Conservation (phyloP, 2,797 vertebrate genomes). For the Anomalospiza imberbis region DNA sequence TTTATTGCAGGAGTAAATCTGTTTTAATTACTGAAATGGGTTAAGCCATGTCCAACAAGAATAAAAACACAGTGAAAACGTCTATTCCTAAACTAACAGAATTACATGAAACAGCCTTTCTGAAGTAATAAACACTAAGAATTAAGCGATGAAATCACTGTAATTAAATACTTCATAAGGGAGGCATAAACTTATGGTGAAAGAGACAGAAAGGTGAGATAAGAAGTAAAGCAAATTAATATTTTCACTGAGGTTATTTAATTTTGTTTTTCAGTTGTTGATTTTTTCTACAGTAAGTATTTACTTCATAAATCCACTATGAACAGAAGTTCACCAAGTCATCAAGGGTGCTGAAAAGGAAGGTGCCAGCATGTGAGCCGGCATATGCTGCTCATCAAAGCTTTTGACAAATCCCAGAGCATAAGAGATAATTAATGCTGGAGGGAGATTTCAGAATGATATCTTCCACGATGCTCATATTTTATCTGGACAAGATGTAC, state of each 20-base stretch:
- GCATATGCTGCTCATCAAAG: not conserved
- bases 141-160: not conserved
- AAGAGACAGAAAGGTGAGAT: not conserved
- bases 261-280: not conserved
- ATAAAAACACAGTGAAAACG: not conserved
- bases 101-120: not conserved
- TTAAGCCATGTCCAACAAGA: not conserved
- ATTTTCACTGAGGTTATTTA: not conserved
- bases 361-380: not conserved
- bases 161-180: not conserved
- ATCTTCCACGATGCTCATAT: not conserved
- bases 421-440: not conserved
- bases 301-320: not conserved
- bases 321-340: not conserved
- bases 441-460: not conserved
- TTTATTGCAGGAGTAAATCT: not conserved
- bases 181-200: not conserved
- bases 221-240: not conserved
- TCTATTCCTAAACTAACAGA: not conserved
- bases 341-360: not conserved
- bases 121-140: slow-evolving; percentile 1
- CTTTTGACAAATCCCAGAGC: not conserved
- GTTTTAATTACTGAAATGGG: slow-evolving; percentile 30
- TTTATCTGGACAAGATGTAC: not conserved
- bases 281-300: not conserved